Base-by-base conservation (phyloP, 1,140 invertebrate species). In the Hylaeus volcanicus region DNA sequence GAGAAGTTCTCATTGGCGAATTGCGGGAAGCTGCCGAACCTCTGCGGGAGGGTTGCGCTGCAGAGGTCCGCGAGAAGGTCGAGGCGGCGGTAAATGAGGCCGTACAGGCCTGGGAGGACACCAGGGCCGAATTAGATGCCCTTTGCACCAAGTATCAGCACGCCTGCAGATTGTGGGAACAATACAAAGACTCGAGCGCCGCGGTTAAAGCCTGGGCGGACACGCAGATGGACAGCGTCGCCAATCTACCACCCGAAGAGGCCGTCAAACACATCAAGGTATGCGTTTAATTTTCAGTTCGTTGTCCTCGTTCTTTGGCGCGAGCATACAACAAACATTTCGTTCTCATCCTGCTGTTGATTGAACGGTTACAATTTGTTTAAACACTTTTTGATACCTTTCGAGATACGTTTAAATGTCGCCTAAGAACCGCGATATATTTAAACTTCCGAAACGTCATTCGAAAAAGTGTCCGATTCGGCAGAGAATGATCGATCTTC, bases 131-230 rank as follows among this genome's bases (percentile, higher is more conserved):
- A 90, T 94, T 97, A 79, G 95, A 95, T 81, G 95, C 95, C 79
- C 94, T 97, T 76, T 96, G 96, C 91, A 95, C 95, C 85, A 96
- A 96, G 92, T 96, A 92, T 92, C 95, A 97, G 93, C 93, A 96
- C 90, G 96, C 96, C 3, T 96, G 96, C 64, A 95, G 95, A 48
- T 94, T 97, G 53, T 97, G 97, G 97, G 94, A 96, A 86, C 94
- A 95, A 66, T 97, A 97, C 92, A 94, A 95, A 41, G 96, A 96
- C 86, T 96, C 96, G 1, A 96, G 95, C 55, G 96, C 96, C n/a
- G 94, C 95, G 5, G 95, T 97, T 61, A 95, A 96, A 71, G 94
- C 94, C 74, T 97, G 95, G 94, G 95, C 96, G 56, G 96, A 97
- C 87, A 94, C 95, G 82, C 95, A 96, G 91, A 96, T 96, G 93